Conservation (phyloP, 2,797 vertebrate species). For the Sebastolobus altivelis region DNA sequence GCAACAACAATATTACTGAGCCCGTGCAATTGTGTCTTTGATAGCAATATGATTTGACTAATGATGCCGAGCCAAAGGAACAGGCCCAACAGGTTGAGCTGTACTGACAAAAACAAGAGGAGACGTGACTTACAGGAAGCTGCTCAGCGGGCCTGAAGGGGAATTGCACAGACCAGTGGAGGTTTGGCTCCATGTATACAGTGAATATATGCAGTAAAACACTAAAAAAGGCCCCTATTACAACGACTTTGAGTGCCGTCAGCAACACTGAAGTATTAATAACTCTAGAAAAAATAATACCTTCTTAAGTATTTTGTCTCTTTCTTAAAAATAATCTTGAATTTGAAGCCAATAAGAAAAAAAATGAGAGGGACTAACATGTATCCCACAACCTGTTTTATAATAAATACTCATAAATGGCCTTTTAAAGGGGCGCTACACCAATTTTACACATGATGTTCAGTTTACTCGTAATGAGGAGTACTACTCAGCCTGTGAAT, state of each 20-base stretch:
- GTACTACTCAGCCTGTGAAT: not conserved
- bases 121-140: conserved; percentile 60
- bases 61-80: conserved; percentile 61
- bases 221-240: not conserved
- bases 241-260: not conserved
- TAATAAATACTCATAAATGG: not conserved
- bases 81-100: conserved; percentile 66
- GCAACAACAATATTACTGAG: conserved; percentile 68
- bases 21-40: conserved; percentile 49
- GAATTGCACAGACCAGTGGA: conserved; percentile 31
- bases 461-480: not conserved
- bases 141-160: conserved; percentile 20
- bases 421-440: not conserved
- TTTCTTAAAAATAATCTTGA: not conserved
- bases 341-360: not conserved
- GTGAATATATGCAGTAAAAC: not conserved
- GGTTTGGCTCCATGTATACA: not conserved
- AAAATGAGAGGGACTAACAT: too few relatives aligned
- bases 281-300: not conserved
- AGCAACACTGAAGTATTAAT: not conserved
- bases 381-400: too few relatives aligned
- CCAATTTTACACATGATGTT: not conserved
- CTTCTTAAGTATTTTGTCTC: not conserved
- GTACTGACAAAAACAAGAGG: conserved; percentile 64
- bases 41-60: conserved; percentile 63